Conservation (phyloP, 2,797 vertebrate genomes). For the Holocentrus rufus region DNA sequence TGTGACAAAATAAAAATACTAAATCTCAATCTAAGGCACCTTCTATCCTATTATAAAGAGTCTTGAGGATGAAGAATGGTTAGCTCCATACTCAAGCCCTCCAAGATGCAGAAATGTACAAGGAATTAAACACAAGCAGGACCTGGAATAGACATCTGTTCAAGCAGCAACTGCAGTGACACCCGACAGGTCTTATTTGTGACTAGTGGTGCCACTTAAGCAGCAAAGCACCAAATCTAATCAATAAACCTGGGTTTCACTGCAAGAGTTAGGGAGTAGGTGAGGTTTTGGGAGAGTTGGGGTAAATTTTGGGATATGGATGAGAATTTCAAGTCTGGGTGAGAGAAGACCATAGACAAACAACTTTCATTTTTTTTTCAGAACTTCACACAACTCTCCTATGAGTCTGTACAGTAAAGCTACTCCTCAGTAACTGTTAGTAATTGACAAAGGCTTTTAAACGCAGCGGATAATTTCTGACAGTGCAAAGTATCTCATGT, state of each 20-base stretch:
- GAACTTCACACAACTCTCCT: slow-evolving; percentile 39
- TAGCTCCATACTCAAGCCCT: slow-evolving; percentile 50
- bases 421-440: slow-evolving; percentile 43
- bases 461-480: slow-evolving; percentile 39
- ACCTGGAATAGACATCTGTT: slow-evolving; percentile 55
- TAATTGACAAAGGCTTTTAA: slow-evolving; percentile 32
- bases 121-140: slow-evolving; percentile 43
- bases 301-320: slow-evolving; percentile 18
- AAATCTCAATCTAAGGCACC: slow-evolving; percentile 88
- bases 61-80: slow-evolving; percentile 56
- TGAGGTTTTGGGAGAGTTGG: slow-evolving; percentile 4
- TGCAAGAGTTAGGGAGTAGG: slow-evolving; percentile 16
- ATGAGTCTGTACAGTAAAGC: slow-evolving; percentile 48
- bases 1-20: slow-evolving; percentile 84
- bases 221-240: slow-evolving; percentile 2
- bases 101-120: slow-evolving; percentile 46
- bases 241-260: slow-evolving; percentile 11
- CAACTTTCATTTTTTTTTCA: slow-evolving; percentile 12
- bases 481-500: slow-evolving; percentile 57
- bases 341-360: slow-evolving; percentile 6
- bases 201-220: slow-evolving; percentile 15
- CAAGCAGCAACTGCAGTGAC: slow-evolving; percentile 70
- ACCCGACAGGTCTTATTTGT: slow-evolving; percentile 26
- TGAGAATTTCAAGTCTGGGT: slow-evolving; percentile 25
- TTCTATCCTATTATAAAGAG: slow-evolving; percentile 82